A percentile compares a stretch with the other conserved stretches of the same genome.
Evolutionary conservation across 2,113 vertebrate species (phyloP).

Genomic region (Dendrocopos noguchii): DNA sequence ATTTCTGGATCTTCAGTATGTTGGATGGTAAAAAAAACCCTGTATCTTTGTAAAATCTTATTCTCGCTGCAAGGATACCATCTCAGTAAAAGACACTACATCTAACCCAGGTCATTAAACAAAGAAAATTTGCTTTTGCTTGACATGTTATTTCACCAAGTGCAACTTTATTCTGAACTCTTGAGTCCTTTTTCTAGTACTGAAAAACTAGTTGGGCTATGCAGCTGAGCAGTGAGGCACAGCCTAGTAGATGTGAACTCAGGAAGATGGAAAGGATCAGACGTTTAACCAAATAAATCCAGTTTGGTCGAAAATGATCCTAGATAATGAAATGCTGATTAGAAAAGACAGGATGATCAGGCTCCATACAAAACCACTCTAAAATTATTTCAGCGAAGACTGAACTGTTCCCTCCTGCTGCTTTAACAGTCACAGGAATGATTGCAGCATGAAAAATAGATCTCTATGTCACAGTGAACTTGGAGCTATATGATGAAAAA

Average conservation of each 20-base stretch:
- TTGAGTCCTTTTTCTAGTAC: not conserved
- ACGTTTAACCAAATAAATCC: not conserved
- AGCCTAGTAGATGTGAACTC: accelerated
- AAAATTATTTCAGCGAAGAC: not conserved
- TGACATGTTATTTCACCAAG: not conserved
- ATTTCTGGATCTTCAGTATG: not conserved
- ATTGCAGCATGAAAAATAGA: not conserved
- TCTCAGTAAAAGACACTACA: not conserved
- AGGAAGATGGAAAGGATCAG: not conserved
- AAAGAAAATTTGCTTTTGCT: not conserved
- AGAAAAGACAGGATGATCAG: not conserved
- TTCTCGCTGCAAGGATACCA: not conserved
- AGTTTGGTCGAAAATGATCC: not conserved
- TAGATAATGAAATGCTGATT: not conserved
- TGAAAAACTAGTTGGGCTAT: not conserved
- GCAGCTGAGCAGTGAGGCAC: not conserved
- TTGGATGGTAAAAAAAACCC: not conserved
- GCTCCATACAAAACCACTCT: not conserved
- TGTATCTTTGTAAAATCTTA: not conserved
- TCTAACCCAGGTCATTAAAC: not conserved
- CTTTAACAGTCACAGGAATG: not conserved
- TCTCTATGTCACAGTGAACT: not conserved
- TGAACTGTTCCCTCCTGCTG: not conserved
- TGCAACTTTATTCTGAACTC: not conserved
- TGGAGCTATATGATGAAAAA: not conserved